phyloP scores from a whole-genome alignment of 2,797 vertebrate genomes.

The Orestias chungarensis region DNA sequence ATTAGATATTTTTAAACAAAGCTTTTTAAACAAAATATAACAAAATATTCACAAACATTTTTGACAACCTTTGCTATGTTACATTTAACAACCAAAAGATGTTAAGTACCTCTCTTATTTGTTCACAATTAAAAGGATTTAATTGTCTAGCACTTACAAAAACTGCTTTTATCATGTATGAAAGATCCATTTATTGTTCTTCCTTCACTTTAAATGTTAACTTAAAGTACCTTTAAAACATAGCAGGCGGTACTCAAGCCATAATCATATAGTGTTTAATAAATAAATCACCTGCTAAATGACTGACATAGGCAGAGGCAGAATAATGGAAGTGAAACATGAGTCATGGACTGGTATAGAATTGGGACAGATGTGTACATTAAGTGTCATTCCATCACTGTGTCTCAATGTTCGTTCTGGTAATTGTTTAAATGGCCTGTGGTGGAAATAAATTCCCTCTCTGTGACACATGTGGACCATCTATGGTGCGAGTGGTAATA shows the following conservation, averaged over 20 bases:
- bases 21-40: background rate
- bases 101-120: background rate
- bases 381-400: slow-evolving; percentile 59
- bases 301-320: slow-evolving; percentile 47
- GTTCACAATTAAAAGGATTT: background rate
- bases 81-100: background rate
- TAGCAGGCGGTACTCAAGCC: slow-evolving; percentile 35
- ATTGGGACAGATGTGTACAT: slow-evolving; percentile 56
- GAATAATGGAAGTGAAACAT: slow-evolving; percentile 58
- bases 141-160: slow-evolving; percentile 25
- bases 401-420: slow-evolving; percentile 51
- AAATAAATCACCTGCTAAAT: slow-evolving; percentile 66
- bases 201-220: slow-evolving; percentile 65
- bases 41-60: background rate
- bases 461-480: slow-evolving; percentile 68
- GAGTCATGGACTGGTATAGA: slow-evolving; percentile 59
- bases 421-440: slow-evolving; percentile 78
- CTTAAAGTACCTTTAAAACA: slow-evolving; percentile 68
- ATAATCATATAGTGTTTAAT: slow-evolving; percentile 53
- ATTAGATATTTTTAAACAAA: too few relatives aligned
- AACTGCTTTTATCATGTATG: slow-evolving; percentile 50
- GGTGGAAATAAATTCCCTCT: slow-evolving; percentile 79
- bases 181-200: slow-evolving; percentile 65
- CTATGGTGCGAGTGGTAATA: slow-evolving; percentile 77
- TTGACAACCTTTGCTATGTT: background rate